These are phyloP conservation scores for Urocyon cinereoargenteus DNA, from an alignment of 2,797 vertebrate genomes.

Conservation along the genomic window DNA sequence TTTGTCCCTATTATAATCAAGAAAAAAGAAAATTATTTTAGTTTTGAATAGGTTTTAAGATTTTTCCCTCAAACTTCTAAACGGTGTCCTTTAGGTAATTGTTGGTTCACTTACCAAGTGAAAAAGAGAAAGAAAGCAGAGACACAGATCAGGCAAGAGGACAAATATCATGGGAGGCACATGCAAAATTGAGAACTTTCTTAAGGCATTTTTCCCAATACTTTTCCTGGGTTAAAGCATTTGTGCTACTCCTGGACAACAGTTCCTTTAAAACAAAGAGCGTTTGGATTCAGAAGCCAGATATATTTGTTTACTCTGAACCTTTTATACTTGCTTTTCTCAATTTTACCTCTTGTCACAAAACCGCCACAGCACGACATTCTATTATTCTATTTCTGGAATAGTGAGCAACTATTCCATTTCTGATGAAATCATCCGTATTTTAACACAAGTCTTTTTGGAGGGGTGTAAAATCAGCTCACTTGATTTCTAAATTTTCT, in stretches of 20 bases:
- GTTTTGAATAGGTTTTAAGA: conserved; percentile 31
- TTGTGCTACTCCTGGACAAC: neutral
- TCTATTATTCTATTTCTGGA: conserved; percentile 36
- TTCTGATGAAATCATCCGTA: neutral
- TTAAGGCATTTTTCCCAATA: neutral
- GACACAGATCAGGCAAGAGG: neutral
- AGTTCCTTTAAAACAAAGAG: neutral
- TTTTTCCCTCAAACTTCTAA: conserved; percentile 27
- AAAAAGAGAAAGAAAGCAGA: neutral
- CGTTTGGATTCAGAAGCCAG: neutral
- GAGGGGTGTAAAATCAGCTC: neutral
- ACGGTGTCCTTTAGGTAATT: neutral
- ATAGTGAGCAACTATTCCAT: neutral
- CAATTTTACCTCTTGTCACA: conserved; percentile 13
- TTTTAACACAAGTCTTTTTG: conserved; percentile 3
- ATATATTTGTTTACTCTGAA: neutral
- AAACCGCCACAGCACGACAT: neutral
- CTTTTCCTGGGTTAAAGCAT: neutral
- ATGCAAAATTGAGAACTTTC: neutral
- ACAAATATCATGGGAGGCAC: neutral
- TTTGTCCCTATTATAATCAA: neutral
- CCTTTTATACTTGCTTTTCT: conserved; percentile 10
- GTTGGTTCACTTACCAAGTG: neutral
- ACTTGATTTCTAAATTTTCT: neutral
- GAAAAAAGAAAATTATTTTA: conserved; percentile 28